Percentiles rank a stretch among this genome's conserved stretches.
Conservation (phyloP, 2,797 vertebrate species). For the Coregonus sp. region DNA sequence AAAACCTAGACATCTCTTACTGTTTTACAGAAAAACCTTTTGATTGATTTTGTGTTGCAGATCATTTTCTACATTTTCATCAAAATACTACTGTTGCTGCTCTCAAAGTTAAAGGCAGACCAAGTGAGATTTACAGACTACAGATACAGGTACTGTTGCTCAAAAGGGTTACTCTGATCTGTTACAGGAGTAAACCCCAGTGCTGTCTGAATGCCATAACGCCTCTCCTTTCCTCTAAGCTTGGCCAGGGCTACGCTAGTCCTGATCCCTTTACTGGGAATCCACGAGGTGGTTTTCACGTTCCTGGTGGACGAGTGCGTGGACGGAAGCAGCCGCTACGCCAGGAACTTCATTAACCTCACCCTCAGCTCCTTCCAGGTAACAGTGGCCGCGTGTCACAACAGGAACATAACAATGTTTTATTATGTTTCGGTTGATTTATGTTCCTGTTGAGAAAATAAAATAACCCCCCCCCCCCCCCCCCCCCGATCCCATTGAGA, state of each 20-base stretch:
- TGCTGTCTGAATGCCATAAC: not conserved
- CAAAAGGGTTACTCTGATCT: too few relatives aligned
- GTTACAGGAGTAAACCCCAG: not conserved
- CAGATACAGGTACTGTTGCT: conserved; percentile 87
- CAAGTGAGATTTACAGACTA: conserved; percentile 92
- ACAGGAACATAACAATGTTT: too few relatives aligned
- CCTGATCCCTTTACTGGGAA: conserved; percentile 89
- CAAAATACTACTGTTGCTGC: conserved; percentile 89
- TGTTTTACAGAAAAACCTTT: not conserved
- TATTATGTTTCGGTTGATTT: too few relatives aligned
- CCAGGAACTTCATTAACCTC: conserved; percentile 87
- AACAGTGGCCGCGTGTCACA: not conserved
- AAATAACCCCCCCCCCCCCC: too few relatives aligned
- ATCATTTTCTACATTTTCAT: conserved; percentile 93
- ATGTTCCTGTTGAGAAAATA: too few relatives aligned
- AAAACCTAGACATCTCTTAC: not conserved
- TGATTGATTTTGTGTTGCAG: conserved; percentile 58
- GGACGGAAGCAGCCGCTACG: conserved; percentile 77
- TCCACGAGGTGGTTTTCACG: conserved; percentile 89
- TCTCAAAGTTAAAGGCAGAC: conserved; percentile 93
- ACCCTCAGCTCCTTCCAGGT: conserved; percentile 93
- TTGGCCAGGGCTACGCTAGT: conserved; percentile 90
- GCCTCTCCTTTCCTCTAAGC: conserved; percentile 58
- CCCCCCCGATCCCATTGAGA: not conserved
- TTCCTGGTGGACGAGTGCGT: conserved; percentile 88